These are phyloP conservation scores for Druon quercuslanigerum DNA, from an alignment of 1,140 invertebrate genomes.

Conservation along the genomic window DNA sequence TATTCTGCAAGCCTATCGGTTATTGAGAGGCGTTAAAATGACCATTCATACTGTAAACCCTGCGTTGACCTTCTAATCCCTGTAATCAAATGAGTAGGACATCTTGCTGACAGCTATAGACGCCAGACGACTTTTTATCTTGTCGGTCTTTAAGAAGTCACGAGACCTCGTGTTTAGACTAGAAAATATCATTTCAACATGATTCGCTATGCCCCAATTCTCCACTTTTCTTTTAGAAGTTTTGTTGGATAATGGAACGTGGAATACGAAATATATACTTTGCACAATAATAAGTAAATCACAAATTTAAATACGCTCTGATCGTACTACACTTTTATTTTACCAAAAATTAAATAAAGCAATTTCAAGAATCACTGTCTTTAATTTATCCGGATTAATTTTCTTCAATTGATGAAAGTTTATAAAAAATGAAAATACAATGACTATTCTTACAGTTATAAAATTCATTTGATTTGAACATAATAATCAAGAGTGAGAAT, in stretches of 20 bases:
- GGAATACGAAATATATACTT: not conserved
- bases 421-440: not conserved
- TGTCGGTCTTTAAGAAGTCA: not conserved
- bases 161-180: not conserved
- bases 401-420: not conserved
- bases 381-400: no score
- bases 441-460: constrained; percentile 9
- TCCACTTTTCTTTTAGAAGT: not conserved
- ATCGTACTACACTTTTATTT: not conserved
- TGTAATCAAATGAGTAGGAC: not conserved
- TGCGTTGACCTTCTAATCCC: not conserved
- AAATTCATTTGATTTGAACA: constrained; percentile 18
- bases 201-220: not conserved
- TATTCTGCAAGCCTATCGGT: constrained; percentile 10
- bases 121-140: not conserved
- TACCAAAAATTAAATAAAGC: not conserved
- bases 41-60: not conserved
- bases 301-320: not conserved
- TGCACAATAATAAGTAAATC: not conserved
- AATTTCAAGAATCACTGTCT: no score
- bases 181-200: not conserved
- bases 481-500: not conserved
- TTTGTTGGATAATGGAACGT: not conserved
- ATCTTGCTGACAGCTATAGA: not conserved
- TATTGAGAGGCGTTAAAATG: not conserved